phyloP scores from a whole-genome alignment of 1,140 invertebrate genomes.

The Phocides pigmalion region DNA sequence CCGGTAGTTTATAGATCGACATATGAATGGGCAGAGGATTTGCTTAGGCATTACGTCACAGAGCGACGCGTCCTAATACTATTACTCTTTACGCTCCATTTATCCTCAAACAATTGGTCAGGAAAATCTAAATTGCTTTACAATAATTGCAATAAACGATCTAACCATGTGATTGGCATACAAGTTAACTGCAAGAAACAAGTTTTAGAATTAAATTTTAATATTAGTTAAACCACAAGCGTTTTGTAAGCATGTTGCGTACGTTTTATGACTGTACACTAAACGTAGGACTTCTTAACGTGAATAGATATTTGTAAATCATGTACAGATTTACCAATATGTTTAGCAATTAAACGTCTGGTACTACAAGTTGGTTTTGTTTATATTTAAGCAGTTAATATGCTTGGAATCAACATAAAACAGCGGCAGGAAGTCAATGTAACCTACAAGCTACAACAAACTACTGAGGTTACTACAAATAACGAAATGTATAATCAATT shows the following conservation, averaged over 20 bases:
- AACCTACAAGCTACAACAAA: too few relatives aligned
- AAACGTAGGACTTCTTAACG: conserved; percentile 15
- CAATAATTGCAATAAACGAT: conserved; percentile 12
- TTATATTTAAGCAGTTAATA: not conserved
- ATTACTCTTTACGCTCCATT: conserved; percentile 9
- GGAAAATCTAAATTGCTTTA: conserved; percentile 13
- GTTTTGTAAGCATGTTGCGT: conserved; percentile 35
- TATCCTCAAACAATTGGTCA: conserved; percentile 6
- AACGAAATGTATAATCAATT: too few relatives aligned
- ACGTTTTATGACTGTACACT: conserved; percentile 33
- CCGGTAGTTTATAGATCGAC: conserved; percentile 62
- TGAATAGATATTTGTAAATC: conserved; percentile 31
- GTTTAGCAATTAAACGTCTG: conserved; percentile 1
- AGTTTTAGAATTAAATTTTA: conserved; percentile 24
- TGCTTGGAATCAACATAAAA: not conserved
- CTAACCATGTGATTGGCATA: conserved; percentile 17
- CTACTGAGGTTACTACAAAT: too few relatives aligned
- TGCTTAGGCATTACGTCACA: conserved; percentile 47
- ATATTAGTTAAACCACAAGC: conserved; percentile 33
- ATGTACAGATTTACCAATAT: conserved; percentile 12
- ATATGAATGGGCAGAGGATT: conserved; percentile 60
- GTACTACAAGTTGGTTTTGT: not conserved
- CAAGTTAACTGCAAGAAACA: conserved; percentile 25
- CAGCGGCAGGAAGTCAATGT: conserved; percentile 7
- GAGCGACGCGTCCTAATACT: conserved; percentile 2